Base-by-base conservation (phyloP, 2,888 invertebrate genomes). In the Platypus cylindrus region DNA sequence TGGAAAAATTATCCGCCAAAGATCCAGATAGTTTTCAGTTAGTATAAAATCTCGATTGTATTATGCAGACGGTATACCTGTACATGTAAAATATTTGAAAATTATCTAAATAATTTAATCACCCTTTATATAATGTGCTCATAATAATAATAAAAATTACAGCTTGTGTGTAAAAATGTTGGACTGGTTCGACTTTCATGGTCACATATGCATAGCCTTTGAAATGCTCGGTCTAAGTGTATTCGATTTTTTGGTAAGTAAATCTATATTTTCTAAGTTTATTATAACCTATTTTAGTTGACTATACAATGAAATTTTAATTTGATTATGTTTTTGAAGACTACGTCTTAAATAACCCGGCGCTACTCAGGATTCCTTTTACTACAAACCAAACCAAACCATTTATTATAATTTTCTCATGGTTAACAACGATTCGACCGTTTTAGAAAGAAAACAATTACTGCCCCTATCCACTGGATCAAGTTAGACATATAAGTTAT, bases 101-200 rank as follows among this genome's bases (percentile, higher is more conserved):
- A 5, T 22, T 23, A 7, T 15, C 29, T n/a, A n/a, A n/a, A n/a
- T n/a, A n/a, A n/a, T n/a, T n/a, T n/a, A n/a, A n/a, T n/a, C n/a
- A n/a, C n/a, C n/a, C n/a, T n/a, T n/a, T n/a, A n/a, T n/a, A n/a
- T n/a, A n/a, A n/a, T n/a, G n/a, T n/a, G n/a, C n/a, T n/a, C n/a
- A n/a, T n/a, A n/a, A n/a, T n/a, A n/a, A n/a, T n/a, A n/a, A n/a
- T n/a, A n/a, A n/a, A n/a, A n/a, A n/a, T n/a, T 77, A 45, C 70
- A 93, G 91, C 62, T 73, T 94, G 58, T 94, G 94, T 64, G 94
- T 95, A 43, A 86, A 85, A 67, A 90, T 95, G 89, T 68, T 91
- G 59, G 89, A 93, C 64, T 94, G 90, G 86, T 95, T 95, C 65
- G 91, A 94, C 65, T 95, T 89, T 64, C 90, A 90, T 64, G 94